Percentiles rank a stretch among this genome's conserved stretches.
Evolutionary conservation across 1,140 invertebrate genomes (phyloP).

Genomic region (Triops cancriformis): DNA sequence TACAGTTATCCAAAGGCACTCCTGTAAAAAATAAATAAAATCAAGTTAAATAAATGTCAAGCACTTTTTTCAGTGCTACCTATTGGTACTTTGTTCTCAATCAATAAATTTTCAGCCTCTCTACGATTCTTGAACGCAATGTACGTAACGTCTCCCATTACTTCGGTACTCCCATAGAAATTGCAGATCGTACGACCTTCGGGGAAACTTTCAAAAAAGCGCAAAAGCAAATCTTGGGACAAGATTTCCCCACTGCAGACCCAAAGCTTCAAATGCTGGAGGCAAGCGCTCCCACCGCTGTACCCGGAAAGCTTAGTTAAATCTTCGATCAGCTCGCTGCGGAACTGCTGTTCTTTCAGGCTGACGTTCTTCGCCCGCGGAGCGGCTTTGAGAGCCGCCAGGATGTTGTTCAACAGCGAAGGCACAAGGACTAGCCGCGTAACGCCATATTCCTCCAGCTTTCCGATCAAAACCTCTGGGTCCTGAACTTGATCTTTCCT

Average conservation of each 20-base stretch:
- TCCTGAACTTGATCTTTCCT: slow-evolving; percentile 60
- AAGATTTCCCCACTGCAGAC: slow-evolving; percentile 74
- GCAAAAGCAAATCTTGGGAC: slow-evolving; percentile 51
- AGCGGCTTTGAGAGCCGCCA: slow-evolving; percentile 51
- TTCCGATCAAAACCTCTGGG: slow-evolving; percentile 57
- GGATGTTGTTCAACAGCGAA: slow-evolving; percentile 62
- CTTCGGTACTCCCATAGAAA: slow-evolving; percentile 82
- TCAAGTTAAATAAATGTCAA: background rate
- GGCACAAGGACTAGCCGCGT: slow-evolving; percentile 70
- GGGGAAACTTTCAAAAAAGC: slow-evolving; percentile 62
- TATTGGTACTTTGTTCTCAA: slow-evolving; percentile 59
- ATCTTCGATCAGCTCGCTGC: background rate
- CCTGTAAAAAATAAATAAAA: slow-evolving; percentile 40
- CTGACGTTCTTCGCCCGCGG: slow-evolving; percentile 32
- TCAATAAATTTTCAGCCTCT: slow-evolving; percentile 50
- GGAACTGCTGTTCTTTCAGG: slow-evolving; percentile 28
- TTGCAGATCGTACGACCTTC: slow-evolving; percentile 57
- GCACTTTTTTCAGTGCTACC: slow-evolving; percentile 45
- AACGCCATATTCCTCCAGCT: slow-evolving; percentile 60
- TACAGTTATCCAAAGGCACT: slow-evolving; percentile 62
- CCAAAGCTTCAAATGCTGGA: slow-evolving; percentile 60
- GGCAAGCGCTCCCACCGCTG: background rate
- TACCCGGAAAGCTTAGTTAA: background rate
- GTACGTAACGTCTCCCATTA: slow-evolving; percentile 72
- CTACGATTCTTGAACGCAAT: slow-evolving; percentile 43